phyloP scores from a whole-genome alignment of 2,797 vertebrate species.

The Aulostomus chinensis region DNA sequence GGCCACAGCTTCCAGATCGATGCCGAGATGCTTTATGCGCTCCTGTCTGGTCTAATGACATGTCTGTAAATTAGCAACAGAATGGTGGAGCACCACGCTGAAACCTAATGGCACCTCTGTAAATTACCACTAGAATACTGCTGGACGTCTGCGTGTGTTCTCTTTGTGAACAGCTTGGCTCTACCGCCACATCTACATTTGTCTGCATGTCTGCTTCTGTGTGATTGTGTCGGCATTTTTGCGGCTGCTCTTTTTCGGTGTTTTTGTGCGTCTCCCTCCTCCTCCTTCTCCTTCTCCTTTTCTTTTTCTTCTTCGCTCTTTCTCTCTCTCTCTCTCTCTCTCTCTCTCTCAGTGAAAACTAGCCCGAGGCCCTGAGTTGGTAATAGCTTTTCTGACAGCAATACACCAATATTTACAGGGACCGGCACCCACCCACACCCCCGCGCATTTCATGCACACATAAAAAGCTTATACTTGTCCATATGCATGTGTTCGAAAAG shows the following conservation, averaged over 20 bases:
- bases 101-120: constrained; percentile 72
- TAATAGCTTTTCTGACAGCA: constrained; percentile 85
- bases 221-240: constrained; percentile 39
- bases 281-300: constrained; percentile 38
- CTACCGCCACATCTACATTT: constrained; percentile 63
- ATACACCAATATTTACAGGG: constrained; percentile 83
- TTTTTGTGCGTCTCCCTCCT: constrained; percentile 18
- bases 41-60: constrained; percentile 80
- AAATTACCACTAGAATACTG: constrained; percentile 69
- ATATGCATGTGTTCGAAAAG: constrained; percentile 23
- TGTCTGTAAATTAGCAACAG: constrained; percentile 81
- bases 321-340: constrained; percentile 37
- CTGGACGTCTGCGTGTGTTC: constrained; percentile 67
- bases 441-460: constrained; percentile 60
- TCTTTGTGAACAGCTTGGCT: constrained; percentile 61
- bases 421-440: constrained; percentile 68
- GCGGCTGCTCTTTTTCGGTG: constrained; percentile 30
- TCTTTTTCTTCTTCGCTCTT: constrained; percentile 29
- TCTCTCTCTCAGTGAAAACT: constrained; percentile 75
- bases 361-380: constrained; percentile 73
- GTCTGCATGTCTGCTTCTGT: constrained; percentile 31
- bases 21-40: constrained; percentile 81
- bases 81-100: constrained; percentile 63
- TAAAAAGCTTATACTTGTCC: constrained; percentile 53
- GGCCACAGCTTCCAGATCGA: constrained; percentile 73